Conservation (phyloP, 2,797 vertebrate genomes). For the Delichon dasypus region DNA sequence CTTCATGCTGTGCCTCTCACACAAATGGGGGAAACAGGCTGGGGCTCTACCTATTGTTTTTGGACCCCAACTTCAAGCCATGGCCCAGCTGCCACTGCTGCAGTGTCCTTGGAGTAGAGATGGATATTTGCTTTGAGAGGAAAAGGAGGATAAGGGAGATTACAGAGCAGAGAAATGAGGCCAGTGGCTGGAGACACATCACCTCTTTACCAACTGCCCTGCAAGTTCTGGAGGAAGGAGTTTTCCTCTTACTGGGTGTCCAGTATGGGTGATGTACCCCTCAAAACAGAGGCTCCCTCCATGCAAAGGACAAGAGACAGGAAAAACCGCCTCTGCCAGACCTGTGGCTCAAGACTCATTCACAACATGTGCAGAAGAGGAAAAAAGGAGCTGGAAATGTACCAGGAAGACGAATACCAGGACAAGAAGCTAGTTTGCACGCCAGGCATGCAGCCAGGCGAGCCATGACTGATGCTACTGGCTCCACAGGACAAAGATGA, state of each 20-base stretch:
- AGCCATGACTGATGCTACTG: neutral
- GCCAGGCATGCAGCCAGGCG: fast-evolving
- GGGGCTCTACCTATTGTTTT: neutral
- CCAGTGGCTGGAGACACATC: neutral
- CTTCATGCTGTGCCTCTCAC: neutral
- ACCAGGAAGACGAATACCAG: neutral
- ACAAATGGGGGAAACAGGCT: neutral
- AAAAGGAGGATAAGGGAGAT: neutral
- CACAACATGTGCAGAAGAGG: neutral
- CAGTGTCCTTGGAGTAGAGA: neutral
- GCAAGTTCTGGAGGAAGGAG: neutral
- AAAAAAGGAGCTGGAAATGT: neutral
- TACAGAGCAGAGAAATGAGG: neutral
- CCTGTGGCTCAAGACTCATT: neutral
- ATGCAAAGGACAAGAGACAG: neutral
- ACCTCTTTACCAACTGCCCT: neutral
- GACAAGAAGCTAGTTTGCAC: neutral
- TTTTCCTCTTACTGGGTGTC: neutral
- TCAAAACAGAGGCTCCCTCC: neutral
- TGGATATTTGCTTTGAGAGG: fast-evolving
- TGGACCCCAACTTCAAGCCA: neutral
- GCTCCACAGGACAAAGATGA: neutral
- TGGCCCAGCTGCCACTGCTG: neutral
- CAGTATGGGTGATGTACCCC: neutral
- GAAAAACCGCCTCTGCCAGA: neutral